phyloP scores from a whole-genome alignment of 2,797 vertebrate genomes.

The Alauda arvensis region DNA sequence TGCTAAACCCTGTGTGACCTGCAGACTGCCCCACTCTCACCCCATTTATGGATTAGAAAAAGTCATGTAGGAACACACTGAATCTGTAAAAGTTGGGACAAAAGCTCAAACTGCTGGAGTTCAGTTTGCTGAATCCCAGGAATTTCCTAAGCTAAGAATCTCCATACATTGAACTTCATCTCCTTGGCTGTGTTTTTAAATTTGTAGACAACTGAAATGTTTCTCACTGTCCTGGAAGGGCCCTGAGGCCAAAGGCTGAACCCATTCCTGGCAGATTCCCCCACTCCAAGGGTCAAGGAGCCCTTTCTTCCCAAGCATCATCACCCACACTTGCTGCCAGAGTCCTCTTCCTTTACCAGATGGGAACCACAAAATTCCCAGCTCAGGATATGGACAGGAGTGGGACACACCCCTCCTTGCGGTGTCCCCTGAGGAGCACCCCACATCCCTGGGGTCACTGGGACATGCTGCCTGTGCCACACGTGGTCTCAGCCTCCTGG shows the following conservation, averaged over 20 bases:
- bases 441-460: neutral
- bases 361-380: neutral
- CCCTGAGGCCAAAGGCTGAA: neutral
- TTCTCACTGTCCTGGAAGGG: neutral
- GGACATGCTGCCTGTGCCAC: neutral
- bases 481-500: neutral
- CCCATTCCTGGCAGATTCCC: neutral
- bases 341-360: neutral
- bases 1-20: neutral
- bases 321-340: neutral
- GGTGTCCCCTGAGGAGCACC: neutral
- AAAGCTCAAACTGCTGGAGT: neutral
- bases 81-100: neutral
- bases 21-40: neutral
- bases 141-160: neutral
- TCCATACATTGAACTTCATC: neutral
- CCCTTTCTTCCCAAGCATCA: neutral
- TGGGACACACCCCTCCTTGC: neutral
- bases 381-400: fast-evolving
- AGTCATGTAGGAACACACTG: fast-evolving
- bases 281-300: neutral
- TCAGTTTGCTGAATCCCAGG: neutral
- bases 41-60: neutral
- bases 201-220: neutral
- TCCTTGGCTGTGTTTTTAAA: neutral